Percentiles rank a stretch among this genome's conserved stretches.
Evolutionary conservation across 2,113 vertebrate genomes (phyloP).

Genomic region (Gavialis gangeticus): DNA sequence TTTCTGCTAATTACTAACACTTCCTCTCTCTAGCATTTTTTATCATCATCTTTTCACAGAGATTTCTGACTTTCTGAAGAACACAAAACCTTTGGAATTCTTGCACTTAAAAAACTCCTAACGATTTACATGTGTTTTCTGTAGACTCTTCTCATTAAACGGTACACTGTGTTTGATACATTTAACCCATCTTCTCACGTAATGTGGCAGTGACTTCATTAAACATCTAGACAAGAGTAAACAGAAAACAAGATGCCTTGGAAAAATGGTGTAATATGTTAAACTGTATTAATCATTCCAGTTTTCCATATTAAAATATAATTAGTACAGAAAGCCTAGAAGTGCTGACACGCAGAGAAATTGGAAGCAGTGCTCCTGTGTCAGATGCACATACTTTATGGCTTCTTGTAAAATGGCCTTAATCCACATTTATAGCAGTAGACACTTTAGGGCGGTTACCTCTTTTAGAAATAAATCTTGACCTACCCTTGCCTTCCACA

Average conservation of each 20-base stretch:
- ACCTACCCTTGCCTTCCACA: not conserved
- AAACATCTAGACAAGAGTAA: constrained; percentile 51
- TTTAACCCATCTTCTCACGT: constrained; percentile 56
- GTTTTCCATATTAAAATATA: constrained; percentile 45
- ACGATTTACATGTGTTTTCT: constrained; percentile 40
- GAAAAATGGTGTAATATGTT: constrained; percentile 7
- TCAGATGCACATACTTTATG: not conserved
- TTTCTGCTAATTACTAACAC: constrained; percentile 50
- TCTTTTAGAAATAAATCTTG: constrained; percentile 22
- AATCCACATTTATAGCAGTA: not conserved
- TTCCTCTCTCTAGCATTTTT: constrained; percentile 33
- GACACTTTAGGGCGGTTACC: not conserved
- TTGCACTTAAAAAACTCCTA: not conserved
- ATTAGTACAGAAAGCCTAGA: constrained; percentile 33
- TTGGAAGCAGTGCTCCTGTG: not conserved
- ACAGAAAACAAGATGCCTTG: constrained; percentile 62
- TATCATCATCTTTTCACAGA: constrained; percentile 41
- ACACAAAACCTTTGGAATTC: constrained; percentile 23
- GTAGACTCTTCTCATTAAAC: constrained; percentile 56
- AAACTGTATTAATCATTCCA: constrained; percentile 40
- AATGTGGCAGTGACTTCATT: constrained; percentile 62
- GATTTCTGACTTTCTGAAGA: constrained; percentile 45
- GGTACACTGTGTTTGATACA: constrained; percentile 61
- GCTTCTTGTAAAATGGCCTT: not conserved
- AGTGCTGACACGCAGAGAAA: not conserved